Percentiles rank a stretch among this genome's conserved stretches.
Evolutionary conservation across 1,140 invertebrate species (phyloP).

Genomic region (Littorina saxatilis): DNA sequence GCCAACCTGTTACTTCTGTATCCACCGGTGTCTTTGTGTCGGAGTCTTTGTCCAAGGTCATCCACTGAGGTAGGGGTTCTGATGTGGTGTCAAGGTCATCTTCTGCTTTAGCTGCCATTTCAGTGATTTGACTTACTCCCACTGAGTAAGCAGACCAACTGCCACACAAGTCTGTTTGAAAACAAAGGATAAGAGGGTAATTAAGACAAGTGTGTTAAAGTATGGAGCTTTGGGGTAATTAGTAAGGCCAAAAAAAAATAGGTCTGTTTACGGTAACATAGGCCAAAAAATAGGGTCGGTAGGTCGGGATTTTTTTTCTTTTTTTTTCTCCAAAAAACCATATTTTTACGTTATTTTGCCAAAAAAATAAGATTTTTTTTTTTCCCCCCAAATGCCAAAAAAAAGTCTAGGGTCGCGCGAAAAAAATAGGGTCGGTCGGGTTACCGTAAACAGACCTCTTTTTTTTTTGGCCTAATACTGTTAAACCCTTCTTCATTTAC

Average conservation of each 20-base stretch:
- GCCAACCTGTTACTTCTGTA: slow-evolving; percentile 1
- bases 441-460: no score
- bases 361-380: no score
- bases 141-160: background rate
- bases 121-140: background rate
- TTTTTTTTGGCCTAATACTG: no score
- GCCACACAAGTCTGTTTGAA: background rate
- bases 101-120: background rate
- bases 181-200: background rate
- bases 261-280: no score
- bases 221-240: background rate
- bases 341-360: no score
- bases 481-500: no score
- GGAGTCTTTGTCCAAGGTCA: slow-evolving; percentile 10
- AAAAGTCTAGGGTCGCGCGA: no score
- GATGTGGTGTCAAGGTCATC: background rate
- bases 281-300: no score
- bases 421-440: no score
- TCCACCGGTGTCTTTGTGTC: slow-evolving; percentile 26
- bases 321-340: no score
- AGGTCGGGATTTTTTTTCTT: no score
- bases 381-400: no score
- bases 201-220: background rate
- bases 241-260: background rate
- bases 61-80: slow-evolving; percentile 17